These are phyloP conservation scores for Lophura swinhoii DNA, from an alignment of 2,797 vertebrate species.

Conservation along the genomic window DNA sequence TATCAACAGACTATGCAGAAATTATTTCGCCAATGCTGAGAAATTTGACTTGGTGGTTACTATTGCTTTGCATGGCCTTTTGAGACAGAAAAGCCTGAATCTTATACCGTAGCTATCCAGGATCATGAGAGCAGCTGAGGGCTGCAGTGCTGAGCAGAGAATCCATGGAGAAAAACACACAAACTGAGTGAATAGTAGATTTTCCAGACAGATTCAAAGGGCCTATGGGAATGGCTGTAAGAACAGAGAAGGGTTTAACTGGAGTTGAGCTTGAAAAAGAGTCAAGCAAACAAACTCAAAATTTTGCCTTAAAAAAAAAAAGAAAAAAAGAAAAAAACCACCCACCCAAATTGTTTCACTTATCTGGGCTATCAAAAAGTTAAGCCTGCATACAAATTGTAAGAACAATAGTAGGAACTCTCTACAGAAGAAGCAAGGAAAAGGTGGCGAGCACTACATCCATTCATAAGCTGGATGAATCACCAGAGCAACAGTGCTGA, in stretches of 20 bases:
- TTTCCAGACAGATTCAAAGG: not conserved
- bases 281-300: accelerated
- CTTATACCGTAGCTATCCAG: not conserved
- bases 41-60: not conserved
- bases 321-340: no score
- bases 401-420: not conserved
- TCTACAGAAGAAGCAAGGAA: not conserved
- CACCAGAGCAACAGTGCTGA: not conserved
- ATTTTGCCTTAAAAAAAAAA: not conserved
- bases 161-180: not conserved
- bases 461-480: not conserved
- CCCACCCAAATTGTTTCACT: not conserved
- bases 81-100: not conserved
- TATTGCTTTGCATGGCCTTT: not conserved
- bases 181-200: not conserved
- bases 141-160: not conserved
- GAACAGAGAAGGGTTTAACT: not conserved
- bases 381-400: not conserved
- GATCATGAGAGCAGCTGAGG: not conserved
- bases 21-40: not conserved
- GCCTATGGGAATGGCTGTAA: not conserved
- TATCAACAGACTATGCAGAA: not conserved
- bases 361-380: not conserved
- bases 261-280: not conserved
- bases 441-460: not conserved